Conservation (phyloP, 1,140 invertebrate genomes). For the Diabrotica virgifera region DNA sequence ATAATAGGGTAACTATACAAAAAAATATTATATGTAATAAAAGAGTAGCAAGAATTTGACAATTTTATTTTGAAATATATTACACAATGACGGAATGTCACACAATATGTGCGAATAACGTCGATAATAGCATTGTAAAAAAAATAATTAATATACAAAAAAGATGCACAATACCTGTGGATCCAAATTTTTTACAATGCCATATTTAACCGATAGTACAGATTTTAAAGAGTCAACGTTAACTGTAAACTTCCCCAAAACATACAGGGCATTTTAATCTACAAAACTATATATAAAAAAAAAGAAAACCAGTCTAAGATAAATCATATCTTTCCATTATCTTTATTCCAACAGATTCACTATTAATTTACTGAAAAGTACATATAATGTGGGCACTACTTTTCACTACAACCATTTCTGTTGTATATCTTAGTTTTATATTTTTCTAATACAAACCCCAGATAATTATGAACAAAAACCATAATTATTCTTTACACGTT, state of each 20-base stretch:
- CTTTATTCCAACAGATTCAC: too few relatives aligned
- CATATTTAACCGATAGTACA: slow-evolving; percentile 11
- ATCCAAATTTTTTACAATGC: slow-evolving; percentile 34
- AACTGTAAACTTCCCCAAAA: slow-evolving; percentile 23
- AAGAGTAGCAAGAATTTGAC: neutral
- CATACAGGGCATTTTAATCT: slow-evolving; percentile 11
- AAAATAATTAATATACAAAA: slow-evolving; percentile 33
- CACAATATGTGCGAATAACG: slow-evolving; percentile 37
- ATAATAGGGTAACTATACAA: too few relatives aligned
- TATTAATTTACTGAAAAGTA: too few relatives aligned
- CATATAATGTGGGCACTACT: too few relatives aligned
- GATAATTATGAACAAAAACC: too few relatives aligned
- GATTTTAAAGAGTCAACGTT: slow-evolving; percentile 10
- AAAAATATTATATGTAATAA: neutral
- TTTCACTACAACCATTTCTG: too few relatives aligned
- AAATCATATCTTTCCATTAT: too few relatives aligned
- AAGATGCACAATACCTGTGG: slow-evolving; percentile 17
- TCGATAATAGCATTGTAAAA: slow-evolving; percentile 31
- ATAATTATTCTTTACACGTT: too few relatives aligned
- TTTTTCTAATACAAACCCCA: too few relatives aligned
- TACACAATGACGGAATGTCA: slow-evolving; percentile 29
- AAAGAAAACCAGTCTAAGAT: too few relatives aligned
- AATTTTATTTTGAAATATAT: slow-evolving; percentile 25
- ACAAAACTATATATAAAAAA: too few relatives aligned
- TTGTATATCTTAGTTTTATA: too few relatives aligned